phyloP scores from a whole-genome alignment of 2,888 invertebrate species.

The Tetheella fluctuosa region DNA sequence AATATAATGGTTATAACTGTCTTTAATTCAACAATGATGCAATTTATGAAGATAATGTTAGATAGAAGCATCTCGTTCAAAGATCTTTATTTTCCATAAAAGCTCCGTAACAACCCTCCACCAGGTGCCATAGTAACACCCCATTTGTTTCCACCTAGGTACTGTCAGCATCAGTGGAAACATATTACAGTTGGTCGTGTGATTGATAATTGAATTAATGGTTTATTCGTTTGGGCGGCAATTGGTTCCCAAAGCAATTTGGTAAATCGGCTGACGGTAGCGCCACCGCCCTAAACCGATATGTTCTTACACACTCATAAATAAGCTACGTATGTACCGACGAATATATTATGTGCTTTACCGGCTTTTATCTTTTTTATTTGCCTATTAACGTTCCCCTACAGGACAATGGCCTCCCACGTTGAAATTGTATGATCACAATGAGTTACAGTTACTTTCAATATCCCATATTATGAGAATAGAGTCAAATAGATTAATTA shows the following conservation, averaged over 20 bases:
- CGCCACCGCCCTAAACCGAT: slow-evolving; percentile 37
- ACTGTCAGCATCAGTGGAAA: slow-evolving; percentile 33
- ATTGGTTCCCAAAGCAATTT: slow-evolving; percentile 50
- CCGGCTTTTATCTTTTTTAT: not conserved
- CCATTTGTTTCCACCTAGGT: not conserved
- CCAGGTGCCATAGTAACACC: not conserved
- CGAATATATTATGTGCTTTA: slow-evolving; percentile 27
- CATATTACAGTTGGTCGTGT: slow-evolving; percentile 36
- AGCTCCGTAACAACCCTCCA: not conserved
- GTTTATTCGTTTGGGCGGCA: slow-evolving; percentile 46
- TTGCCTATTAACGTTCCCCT: not conserved
- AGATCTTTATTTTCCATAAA: not conserved
- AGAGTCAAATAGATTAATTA: too few relatives aligned
- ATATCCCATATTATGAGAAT: too few relatives aligned
- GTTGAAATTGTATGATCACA: not conserved
- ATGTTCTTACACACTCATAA: slow-evolving; percentile 49
- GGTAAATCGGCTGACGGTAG: slow-evolving; percentile 43
- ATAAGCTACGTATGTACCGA: slow-evolving; percentile 28
- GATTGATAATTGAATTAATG: slow-evolving; percentile 59
- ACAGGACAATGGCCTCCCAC: too few relatives aligned
- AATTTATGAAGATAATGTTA: not conserved
- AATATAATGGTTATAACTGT: too few relatives aligned
- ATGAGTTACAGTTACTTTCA: not conserved
- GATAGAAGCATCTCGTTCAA: not conserved
- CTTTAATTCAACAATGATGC: not conserved